Evolutionary conservation across 1,140 invertebrate genomes (phyloP), one percentile per base, ranked within the genome.

Genomic region (Zaprionus kolodkinae): DNA sequence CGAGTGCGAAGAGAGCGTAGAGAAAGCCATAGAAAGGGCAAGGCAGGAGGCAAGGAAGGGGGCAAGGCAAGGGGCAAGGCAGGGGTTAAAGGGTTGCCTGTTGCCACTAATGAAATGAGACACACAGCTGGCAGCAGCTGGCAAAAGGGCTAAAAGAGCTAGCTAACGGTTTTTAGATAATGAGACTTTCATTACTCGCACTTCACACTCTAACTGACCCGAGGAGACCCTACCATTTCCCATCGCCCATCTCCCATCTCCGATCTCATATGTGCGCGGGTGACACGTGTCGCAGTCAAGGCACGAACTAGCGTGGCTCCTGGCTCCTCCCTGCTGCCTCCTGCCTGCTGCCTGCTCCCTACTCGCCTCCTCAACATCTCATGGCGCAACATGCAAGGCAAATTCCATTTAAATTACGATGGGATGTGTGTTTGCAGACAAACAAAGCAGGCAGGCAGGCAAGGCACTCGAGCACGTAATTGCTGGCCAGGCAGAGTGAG

Each of bases 401-500:
- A 73, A 76, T 72, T 72, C 45, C 66, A 75, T 75, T 78, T 74
- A 55, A 78, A 78, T 65, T 36, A 62, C 48, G 35, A 25, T 25
- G n/a, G 12, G 25, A 45, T 36, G 30, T 36, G 30, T 25, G 38
- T 45, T 27, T 38, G 15, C 36, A 50, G 45, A 50, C 45, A 50
- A 50, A 50, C 45, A 50, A 50, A 50, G 17, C 1, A 45, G 61
- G 15, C 43, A 21, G 21, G 21, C 21, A 21, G n/a, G 17, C 21
- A 25, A 40, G 33, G 17, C 72, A 52, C 30, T 62, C 33, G 40
- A 45, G 61, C 76, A 82, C 79, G 82, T 87, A 88, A 76, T 79
- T 75, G 72, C 72, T 63, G 67, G 62, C 59, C 67, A 69, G 9
- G 60, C 52, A 54, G 64, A 59, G 64, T 13, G 76, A 78, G 54